Conservation (phyloP, 2,113 vertebrate species). For the Glareola pratincola region DNA sequence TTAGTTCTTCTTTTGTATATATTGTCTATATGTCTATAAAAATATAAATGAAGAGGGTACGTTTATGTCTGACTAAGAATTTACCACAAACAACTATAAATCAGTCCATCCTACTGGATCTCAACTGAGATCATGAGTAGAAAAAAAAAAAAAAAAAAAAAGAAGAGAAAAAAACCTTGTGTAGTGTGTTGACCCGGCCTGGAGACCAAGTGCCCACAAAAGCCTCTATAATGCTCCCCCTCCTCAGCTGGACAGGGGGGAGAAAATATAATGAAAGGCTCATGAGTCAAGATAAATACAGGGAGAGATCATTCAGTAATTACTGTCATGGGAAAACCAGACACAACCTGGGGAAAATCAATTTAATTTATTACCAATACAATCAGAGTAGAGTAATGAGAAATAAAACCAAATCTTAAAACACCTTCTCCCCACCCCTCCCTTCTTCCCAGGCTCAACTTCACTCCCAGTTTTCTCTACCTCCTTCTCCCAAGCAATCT, state of each 20-base stretch:
- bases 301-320: not conserved
- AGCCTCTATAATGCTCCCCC: too few species aligned
- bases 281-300: not conserved
- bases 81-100: not conserved
- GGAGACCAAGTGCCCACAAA: not conserved
- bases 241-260: not conserved
- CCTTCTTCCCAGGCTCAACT: not conserved
- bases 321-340: not conserved
- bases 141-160: not conserved
- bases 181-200: not conserved
- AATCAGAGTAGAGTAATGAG: not conserved
- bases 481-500: not conserved
- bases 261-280: not conserved
- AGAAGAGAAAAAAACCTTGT: not conserved
- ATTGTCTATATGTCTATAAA: not conserved
- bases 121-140: too few species aligned
- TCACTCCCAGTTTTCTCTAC: not conserved
- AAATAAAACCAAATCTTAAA: not conserved
- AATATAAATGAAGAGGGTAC: not conserved
- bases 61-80: not conserved
- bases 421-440: not conserved
- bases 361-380: not conserved
- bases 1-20: not conserved
- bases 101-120: not conserved
- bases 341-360: not conserved